These are phyloP conservation scores for Agrotis segetum DNA, from an alignment of 2,888 invertebrate species.

Conservation along the genomic window DNA sequence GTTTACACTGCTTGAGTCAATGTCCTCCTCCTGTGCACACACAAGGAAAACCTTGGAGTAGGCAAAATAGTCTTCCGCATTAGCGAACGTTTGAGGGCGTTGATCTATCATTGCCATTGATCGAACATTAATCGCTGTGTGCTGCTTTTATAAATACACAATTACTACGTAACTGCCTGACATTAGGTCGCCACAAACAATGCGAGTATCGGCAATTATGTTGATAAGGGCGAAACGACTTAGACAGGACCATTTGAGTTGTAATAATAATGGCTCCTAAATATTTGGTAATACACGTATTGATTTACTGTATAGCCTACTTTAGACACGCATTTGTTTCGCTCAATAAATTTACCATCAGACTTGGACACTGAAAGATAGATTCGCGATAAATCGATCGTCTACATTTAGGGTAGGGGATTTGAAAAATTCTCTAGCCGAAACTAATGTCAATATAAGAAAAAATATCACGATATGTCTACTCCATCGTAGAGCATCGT, in stretches of 20 bases:
- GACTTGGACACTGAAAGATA: background rate
- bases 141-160: constrained; percentile 69
- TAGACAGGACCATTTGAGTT: constrained; percentile 57
- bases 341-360: too few relatives aligned
- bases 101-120: constrained; percentile 77
- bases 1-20: constrained; percentile 91
- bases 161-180: constrained; percentile 56
- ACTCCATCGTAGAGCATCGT: constrained; percentile 73
- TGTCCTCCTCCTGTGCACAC: constrained; percentile 86
- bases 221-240: constrained; percentile 53
- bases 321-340: background rate
- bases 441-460: constrained; percentile 1
- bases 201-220: constrained; percentile 53
- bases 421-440: background rate
- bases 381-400: background rate
- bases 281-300: constrained; percentile 30
- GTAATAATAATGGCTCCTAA: constrained; percentile 38
- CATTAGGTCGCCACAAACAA: constrained; percentile 61
- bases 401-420: background rate
- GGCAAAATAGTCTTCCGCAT: constrained; percentile 78
- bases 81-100: constrained; percentile 79
- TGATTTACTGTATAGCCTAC: constrained; percentile 6
- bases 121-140: constrained; percentile 70
- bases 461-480: constrained; percentile 46
- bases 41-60: constrained; percentile 89